Conservation (phyloP, 2,113 vertebrate species). For the Hiodon alosoides region DNA sequence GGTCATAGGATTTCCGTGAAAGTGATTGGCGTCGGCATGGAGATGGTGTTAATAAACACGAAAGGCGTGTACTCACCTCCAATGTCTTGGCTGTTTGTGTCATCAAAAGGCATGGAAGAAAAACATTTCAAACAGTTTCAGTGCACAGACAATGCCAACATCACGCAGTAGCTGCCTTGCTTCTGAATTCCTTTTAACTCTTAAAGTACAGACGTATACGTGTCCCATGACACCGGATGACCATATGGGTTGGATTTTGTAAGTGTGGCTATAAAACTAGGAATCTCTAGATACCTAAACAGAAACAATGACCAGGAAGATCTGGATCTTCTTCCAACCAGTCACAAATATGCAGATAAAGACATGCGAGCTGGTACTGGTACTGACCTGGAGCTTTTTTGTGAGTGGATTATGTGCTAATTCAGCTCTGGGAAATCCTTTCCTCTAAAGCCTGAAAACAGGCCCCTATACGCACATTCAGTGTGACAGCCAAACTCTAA, state of each 20-base stretch:
- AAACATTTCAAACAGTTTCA: slow-evolving; percentile 8
- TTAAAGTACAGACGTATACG: neutral
- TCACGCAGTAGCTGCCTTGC: neutral
- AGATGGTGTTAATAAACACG: neutral
- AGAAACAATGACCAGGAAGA: too few species aligned
- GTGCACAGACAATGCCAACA: neutral
- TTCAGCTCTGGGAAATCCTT: neutral
- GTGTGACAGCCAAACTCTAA: neutral
- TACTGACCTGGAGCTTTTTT: neutral
- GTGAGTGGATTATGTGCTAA: neutral
- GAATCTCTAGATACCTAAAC: too few species aligned
- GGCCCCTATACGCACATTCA: neutral
- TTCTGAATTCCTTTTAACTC: neutral
- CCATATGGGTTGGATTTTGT: too few species aligned
- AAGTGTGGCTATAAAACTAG: too few species aligned
- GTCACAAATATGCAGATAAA: too few species aligned
- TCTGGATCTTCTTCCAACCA: too few species aligned
- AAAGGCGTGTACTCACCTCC: slow-evolving; percentile 44
- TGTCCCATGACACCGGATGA: too few species aligned
- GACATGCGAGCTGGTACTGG: too few species aligned
- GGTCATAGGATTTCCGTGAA: neutral
- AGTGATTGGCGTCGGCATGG: neutral
- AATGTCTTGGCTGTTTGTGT: slow-evolving; percentile 49
- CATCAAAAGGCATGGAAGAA: neutral
- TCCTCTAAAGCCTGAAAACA: neutral